Conservation (phyloP, 2,888 invertebrate genomes). For the Ichneumoninae sp. region DNA sequence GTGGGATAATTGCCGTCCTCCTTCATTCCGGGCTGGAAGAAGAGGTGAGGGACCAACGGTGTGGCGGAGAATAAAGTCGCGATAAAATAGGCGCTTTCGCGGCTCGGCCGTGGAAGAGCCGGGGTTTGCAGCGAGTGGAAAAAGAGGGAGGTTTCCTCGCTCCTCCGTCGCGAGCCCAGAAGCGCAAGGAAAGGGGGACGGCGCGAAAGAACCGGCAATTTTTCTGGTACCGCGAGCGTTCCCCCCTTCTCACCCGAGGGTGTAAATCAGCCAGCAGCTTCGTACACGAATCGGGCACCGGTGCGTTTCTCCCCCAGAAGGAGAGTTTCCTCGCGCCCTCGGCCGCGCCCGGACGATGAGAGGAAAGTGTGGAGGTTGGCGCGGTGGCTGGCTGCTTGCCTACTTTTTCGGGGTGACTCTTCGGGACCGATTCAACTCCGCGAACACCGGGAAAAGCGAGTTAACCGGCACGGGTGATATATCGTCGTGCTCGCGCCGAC, state of each 20-base stretch:
- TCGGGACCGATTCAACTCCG: slow-evolving; percentile 50
- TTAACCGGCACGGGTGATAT: slow-evolving; percentile 75
- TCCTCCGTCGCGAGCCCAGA: neutral
- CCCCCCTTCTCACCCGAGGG: slow-evolving; percentile 9
- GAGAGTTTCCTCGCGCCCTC: slow-evolving; percentile 49
- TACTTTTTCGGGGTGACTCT: slow-evolving; percentile 66
- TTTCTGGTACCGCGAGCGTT: slow-evolving; percentile 31
- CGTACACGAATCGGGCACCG: slow-evolving; percentile 42
- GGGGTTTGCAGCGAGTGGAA: neutral
- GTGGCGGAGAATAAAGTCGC: slow-evolving; percentile 50
- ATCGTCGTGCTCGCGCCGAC: slow-evolving; percentile 71
- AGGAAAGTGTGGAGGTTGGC: slow-evolving; percentile 13
- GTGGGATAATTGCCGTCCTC: slow-evolving; percentile 64
- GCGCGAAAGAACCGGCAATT: slow-evolving; percentile 38
- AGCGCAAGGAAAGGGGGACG: neutral
- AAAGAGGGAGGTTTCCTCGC: neutral
- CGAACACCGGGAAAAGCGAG: slow-evolving; percentile 66
- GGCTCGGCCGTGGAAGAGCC: neutral
- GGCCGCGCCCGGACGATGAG: neutral
- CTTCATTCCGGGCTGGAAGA: slow-evolving; percentile 47
- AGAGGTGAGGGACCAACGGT: slow-evolving; percentile 19
- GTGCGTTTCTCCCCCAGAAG: slow-evolving; percentile 32
- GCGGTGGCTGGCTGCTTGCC: slow-evolving; percentile 33
- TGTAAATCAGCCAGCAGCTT: slow-evolving; percentile 60
- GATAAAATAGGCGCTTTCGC: slow-evolving; percentile 49